Conservation (phyloP, 2,888 invertebrate species). For the Muscina levida region DNA sequence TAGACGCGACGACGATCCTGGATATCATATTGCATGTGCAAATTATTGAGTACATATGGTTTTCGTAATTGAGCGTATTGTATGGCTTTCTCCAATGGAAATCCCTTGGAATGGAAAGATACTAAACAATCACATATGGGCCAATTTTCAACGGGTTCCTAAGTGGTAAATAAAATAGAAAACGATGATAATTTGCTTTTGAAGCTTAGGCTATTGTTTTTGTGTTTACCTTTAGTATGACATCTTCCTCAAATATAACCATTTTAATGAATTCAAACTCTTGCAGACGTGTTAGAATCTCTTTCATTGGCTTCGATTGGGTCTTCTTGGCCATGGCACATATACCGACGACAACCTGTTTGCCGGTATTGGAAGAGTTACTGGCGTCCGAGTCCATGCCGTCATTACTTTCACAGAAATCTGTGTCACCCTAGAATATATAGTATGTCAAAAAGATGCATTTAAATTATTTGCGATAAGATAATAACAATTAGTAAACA, state of each 20-base stretch:
- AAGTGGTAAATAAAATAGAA: conserved; percentile 60
- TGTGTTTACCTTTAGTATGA: conserved; percentile 90
- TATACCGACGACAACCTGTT: conserved; percentile 97
- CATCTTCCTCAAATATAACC: conserved; percentile 96
- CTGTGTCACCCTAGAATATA: conserved; percentile 87
- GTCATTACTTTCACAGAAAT: conserved; percentile 84
- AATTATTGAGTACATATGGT: conserved; percentile 98
- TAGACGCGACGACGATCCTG: conserved; percentile 97
- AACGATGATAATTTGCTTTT: conserved; percentile 23
- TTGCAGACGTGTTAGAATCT: conserved; percentile 96
- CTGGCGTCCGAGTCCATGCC: conserved; percentile 83
- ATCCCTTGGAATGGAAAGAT: conserved; percentile 98
- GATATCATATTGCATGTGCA: conserved; percentile 98
- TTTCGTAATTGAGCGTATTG: conserved; percentile 95
- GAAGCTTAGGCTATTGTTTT: not conserved
- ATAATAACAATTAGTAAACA: too few species aligned
- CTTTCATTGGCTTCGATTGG: conserved; percentile 99
- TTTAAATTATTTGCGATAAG: not conserved
- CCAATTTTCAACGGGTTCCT: conserved; percentile 98
- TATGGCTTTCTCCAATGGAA: conserved; percentile 98
- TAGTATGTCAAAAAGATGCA: not conserved
- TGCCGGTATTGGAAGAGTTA: conserved; percentile 83
- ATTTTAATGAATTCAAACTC: conserved; percentile 98
- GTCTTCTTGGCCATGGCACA: conserved; percentile 99
- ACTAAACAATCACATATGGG: conserved; percentile 98